Conservation (phyloP, 2,797 vertebrate genomes). For the Malacoraja senta region DNA sequence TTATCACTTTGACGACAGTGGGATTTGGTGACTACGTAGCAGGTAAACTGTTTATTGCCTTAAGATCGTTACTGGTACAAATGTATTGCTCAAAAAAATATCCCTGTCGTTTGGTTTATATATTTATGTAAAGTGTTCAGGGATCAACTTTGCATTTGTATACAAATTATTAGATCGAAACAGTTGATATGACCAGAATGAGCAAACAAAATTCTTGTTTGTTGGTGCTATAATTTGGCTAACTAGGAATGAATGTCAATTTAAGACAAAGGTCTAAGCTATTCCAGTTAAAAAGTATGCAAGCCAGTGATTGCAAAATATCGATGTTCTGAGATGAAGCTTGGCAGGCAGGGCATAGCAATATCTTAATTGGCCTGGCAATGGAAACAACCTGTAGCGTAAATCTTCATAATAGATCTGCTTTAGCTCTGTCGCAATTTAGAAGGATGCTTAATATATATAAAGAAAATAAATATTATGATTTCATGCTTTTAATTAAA, state of each 20-base stretch:
- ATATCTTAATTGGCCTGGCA: background rate
- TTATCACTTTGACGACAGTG: conserved; percentile 90
- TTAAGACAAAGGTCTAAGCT: background rate
- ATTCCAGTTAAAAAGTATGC: background rate
- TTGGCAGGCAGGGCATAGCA: background rate
- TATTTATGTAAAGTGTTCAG: background rate
- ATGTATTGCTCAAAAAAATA: background rate
- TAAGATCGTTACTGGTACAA: background rate
- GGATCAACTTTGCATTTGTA: background rate
- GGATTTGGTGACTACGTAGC: conserved; percentile 97
- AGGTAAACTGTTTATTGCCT: conserved; percentile 61
- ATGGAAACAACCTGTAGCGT: background rate
- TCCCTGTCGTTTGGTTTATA: background rate
- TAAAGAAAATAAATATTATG: background rate
- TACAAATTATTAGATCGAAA: background rate
- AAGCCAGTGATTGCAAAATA: background rate
- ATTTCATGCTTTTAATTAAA: background rate
- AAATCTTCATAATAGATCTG: background rate
- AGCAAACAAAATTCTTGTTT: background rate
- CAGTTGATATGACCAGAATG: background rate
- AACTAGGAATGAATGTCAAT: background rate
- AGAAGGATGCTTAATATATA: background rate
- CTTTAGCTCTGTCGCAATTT: background rate
- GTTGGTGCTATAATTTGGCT: background rate
- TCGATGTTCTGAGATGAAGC: background rate